Conservation (phyloP, 2,888 invertebrate genomes). For the Formica aserva region DNA sequence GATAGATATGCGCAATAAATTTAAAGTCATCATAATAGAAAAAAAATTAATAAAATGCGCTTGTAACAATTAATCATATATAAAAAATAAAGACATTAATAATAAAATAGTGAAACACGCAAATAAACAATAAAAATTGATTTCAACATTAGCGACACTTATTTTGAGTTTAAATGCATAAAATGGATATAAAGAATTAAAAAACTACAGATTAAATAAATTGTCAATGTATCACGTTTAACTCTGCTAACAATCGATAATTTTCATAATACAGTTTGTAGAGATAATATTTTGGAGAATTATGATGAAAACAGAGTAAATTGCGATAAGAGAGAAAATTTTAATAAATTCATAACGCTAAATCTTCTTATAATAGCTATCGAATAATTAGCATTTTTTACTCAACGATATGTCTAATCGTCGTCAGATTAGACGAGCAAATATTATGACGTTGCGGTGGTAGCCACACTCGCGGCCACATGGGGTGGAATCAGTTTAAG, state of each 20-base stretch:
- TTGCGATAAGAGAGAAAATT: not conserved
- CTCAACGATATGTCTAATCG: constrained; percentile 6
- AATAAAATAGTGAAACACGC: not conserved
- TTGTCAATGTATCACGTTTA: not conserved
- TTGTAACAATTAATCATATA: not conserved
- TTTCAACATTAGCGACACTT: not conserved
- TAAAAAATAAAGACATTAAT: not conserved
- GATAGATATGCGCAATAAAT: not conserved
- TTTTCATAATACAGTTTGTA: not conserved
- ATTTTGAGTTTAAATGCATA: not conserved
- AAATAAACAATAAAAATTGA: not conserved
- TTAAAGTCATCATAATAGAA: not conserved
- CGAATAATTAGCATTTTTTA: constrained; percentile 19
- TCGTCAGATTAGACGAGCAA: constrained; percentile 40
- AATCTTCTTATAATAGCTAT: constrained; percentile 5
- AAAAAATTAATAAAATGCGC: not conserved
- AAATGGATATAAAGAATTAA: not conserved
- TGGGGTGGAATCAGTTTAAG: constrained; percentile 33
- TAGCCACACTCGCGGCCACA: constrained; percentile 22
- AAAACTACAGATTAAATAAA: not conserved
- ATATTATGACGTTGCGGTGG: constrained; percentile 7
- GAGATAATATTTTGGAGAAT: not conserved
- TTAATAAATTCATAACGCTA: constrained; percentile 28
- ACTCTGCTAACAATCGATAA: not conserved
- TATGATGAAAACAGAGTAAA: not conserved